phyloP scores from a whole-genome alignment of 2,113 vertebrate genomes.

The Fulmarus glacialis region DNA sequence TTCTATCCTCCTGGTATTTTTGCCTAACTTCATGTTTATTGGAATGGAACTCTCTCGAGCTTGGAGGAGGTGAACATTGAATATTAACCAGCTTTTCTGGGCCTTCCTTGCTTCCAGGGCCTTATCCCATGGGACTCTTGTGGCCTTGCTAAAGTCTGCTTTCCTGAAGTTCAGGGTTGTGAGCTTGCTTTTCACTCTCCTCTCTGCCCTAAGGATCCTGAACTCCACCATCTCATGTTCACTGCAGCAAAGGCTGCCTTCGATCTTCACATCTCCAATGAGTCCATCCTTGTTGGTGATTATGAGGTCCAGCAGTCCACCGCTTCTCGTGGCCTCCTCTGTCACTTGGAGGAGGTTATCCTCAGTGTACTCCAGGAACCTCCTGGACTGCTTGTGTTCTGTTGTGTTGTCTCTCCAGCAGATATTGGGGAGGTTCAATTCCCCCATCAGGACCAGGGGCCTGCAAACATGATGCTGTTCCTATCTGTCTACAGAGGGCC shows the following conservation, averaged over 20 bases:
- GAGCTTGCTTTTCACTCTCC: neutral
- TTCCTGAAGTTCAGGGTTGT: neutral
- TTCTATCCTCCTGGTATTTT: neutral
- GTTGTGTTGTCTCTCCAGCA: neutral
- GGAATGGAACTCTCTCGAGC: neutral
- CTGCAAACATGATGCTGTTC: neutral
- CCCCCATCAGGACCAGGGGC: neutral
- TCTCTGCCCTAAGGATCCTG: neutral
- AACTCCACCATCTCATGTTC: neutral
- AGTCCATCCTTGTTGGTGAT: neutral
- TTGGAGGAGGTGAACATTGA: neutral
- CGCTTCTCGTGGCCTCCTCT: accelerated
- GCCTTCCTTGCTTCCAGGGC: accelerated
- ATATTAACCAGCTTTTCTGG: neutral
- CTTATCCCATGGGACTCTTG: neutral
- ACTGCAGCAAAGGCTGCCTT: neutral
- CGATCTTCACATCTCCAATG: neutral
- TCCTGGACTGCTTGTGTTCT: neutral
- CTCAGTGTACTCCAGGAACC: neutral
- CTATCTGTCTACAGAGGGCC: accelerated
- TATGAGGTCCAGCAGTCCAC: neutral
- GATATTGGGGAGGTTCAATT: neutral
- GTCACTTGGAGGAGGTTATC: neutral
- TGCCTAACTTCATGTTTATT: neutral
- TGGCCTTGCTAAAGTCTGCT: neutral